phyloP scores from a whole-genome alignment of 2,113 vertebrate species.

The Rhinopomastus cyanomelas region DNA sequence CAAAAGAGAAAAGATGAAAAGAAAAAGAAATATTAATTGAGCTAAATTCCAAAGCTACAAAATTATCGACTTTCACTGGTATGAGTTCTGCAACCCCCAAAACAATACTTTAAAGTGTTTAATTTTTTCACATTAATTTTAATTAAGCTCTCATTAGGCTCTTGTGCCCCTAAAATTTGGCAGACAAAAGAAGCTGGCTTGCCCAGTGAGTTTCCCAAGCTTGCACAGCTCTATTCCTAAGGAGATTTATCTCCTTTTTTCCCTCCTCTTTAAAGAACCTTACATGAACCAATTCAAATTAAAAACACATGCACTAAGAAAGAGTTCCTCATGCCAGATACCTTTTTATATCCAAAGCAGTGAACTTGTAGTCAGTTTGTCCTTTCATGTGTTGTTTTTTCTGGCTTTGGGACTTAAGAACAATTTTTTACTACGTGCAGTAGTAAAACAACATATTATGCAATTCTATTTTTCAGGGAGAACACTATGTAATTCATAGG shows the following conservation, averaged over 20 bases:
- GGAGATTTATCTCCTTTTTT: conserved; percentile 69
- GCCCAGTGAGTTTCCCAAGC: conserved; percentile 58
- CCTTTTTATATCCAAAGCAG: conserved; percentile 73
- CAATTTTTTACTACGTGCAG: conserved; percentile 76
- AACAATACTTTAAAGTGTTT: conserved; percentile 61
- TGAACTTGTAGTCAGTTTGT: conserved; percentile 74
- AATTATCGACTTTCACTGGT: conserved; percentile 57
- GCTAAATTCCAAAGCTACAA: conserved; percentile 51
- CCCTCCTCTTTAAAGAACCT: conserved; percentile 71
- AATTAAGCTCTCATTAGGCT: conserved; percentile 71
- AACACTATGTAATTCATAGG: conserved; percentile 75
- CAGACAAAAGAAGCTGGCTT: conserved; percentile 50
- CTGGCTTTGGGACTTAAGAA: conserved; percentile 69
- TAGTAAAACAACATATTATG: conserved; percentile 79
- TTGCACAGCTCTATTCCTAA: conserved; percentile 52
- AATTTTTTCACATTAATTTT: conserved; percentile 66
- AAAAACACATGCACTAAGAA: conserved; percentile 74
- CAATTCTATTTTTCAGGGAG: conserved; percentile 73
- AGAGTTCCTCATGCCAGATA: conserved; percentile 65
- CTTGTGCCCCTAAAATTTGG: conserved; percentile 62
- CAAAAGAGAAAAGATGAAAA: not conserved
- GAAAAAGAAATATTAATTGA: conserved; percentile 21
- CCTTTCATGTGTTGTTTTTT: conserved; percentile 75
- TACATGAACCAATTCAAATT: conserved; percentile 77
- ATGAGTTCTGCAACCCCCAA: conserved; percentile 27